These are phyloP conservation scores for Pseudomyrmex flavicornis DNA, from an alignment of 1,140 invertebrate species.

Conservation along the genomic window DNA sequence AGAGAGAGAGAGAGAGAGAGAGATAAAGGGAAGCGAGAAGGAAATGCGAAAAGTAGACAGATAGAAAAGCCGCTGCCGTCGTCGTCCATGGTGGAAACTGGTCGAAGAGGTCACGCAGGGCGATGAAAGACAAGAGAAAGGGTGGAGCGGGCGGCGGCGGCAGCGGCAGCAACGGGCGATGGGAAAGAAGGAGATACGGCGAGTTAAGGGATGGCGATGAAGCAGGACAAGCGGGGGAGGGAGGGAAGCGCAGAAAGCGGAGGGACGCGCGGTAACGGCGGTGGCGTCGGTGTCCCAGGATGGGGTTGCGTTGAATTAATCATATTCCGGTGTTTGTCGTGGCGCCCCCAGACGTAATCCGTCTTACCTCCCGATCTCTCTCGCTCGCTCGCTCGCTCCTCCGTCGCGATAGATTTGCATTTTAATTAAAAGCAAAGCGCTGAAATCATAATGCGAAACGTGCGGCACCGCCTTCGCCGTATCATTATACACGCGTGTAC, in stretches of 20 bases:
- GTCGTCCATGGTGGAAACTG: slow-evolving; percentile 38
- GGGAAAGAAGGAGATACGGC: slow-evolving; percentile 44
- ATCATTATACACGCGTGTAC: slow-evolving; percentile 72
- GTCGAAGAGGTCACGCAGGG: slow-evolving; percentile 47
- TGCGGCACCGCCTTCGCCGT: slow-evolving; percentile 79
- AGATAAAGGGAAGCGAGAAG: not conserved
- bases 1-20: no score
- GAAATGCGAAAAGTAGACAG: not conserved
- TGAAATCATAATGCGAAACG: slow-evolving; percentile 88
- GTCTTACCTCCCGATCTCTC: slow-evolving; percentile 85
- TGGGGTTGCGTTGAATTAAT: slow-evolving; percentile 84
- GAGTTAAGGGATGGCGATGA: slow-evolving; percentile 64
- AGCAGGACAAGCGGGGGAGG: not conserved
- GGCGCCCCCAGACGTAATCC: slow-evolving; percentile 84
- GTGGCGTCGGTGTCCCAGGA: slow-evolving; percentile 70
- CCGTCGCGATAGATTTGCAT: slow-evolving; percentile 87
- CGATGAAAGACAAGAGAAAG: slow-evolving; percentile 18
- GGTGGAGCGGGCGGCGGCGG: not conserved
- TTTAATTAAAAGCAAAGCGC: slow-evolving; percentile 88
- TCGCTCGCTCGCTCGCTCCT: slow-evolving; percentile 82
- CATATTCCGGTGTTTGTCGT: slow-evolving; percentile 85
- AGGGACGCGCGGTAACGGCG: slow-evolving; percentile 62
- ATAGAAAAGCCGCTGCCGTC: slow-evolving; percentile 25
- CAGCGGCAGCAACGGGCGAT: not conserved
- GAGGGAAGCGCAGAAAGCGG: not conserved